Evolutionary conservation across 2,113 vertebrate species (phyloP).

Genomic region (Illadopsis cleaveri): DNA sequence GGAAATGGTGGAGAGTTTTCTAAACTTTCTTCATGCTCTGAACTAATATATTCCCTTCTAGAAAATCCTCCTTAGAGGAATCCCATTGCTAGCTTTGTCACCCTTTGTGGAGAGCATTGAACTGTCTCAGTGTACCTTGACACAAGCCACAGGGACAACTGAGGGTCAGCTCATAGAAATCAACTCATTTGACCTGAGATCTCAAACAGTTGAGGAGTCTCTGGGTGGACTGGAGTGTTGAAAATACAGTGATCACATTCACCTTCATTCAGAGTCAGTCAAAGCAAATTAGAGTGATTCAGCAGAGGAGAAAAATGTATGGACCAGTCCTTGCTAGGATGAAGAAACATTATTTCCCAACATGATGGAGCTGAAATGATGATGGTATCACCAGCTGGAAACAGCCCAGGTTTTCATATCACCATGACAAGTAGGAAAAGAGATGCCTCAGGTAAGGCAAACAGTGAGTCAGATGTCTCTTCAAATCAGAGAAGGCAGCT

Average conservation of each 20-base stretch:
- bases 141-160: not conserved
- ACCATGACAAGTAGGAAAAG: not conserved
- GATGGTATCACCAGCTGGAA: not conserved
- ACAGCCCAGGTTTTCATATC: not conserved
- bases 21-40: not conserved
- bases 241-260: not conserved
- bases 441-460: slow-evolving; percentile 20
- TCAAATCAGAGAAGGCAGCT: not conserved
- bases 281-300: not conserved
- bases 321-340: not conserved
- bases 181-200: not conserved
- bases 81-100: not conserved
- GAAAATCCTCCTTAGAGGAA: not conserved
- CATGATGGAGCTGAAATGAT: not conserved
- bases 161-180: not conserved
- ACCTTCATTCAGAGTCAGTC: not conserved
- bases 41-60: not conserved
- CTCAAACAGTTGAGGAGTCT: not conserved
- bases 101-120: not conserved
- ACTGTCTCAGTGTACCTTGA: not conserved
- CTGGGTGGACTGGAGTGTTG: not conserved
- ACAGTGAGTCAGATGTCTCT: slow-evolving; percentile 26
- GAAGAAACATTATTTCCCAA: not conserved
- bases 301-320: not conserved
- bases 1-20: not conserved